phyloP scores from a whole-genome alignment of 2,113 vertebrate species.

The Microcebus murinus region DNA sequence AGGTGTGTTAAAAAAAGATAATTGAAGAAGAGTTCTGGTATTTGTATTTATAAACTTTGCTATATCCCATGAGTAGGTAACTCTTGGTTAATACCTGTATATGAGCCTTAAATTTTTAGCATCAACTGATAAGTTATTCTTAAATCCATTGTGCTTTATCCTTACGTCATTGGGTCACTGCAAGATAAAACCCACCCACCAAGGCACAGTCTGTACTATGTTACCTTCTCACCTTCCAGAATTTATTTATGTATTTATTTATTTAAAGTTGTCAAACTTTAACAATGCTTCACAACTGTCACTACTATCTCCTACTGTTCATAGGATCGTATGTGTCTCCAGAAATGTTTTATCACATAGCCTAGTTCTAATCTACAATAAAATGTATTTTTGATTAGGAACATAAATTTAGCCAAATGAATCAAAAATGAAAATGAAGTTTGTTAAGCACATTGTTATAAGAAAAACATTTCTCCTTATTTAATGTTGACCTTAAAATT shows the following conservation, averaged over 20 bases:
- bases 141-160: background rate
- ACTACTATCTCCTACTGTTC: background rate
- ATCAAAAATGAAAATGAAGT: background rate
- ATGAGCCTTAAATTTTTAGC: background rate
- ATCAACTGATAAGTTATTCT: background rate
- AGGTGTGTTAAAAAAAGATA: background rate
- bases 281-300: background rate
- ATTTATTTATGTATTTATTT: background rate
- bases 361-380: background rate
- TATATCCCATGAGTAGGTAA: background rate
- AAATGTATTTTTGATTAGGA: background rate
- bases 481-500: background rate
- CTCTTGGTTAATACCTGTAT: background rate
- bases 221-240: background rate
- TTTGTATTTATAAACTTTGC: background rate
- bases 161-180: background rate
- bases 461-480: background rate
- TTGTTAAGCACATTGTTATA: background rate
- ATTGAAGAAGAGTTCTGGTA: background rate
- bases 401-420: background rate
- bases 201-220: background rate
- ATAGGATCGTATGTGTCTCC: background rate
- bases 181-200: background rate
- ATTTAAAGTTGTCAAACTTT: too few species aligned
- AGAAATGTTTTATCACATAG: background rate